phyloP scores from a whole-genome alignment of 2,797 vertebrate species.

The Spinibarbus caldwelli region DNA sequence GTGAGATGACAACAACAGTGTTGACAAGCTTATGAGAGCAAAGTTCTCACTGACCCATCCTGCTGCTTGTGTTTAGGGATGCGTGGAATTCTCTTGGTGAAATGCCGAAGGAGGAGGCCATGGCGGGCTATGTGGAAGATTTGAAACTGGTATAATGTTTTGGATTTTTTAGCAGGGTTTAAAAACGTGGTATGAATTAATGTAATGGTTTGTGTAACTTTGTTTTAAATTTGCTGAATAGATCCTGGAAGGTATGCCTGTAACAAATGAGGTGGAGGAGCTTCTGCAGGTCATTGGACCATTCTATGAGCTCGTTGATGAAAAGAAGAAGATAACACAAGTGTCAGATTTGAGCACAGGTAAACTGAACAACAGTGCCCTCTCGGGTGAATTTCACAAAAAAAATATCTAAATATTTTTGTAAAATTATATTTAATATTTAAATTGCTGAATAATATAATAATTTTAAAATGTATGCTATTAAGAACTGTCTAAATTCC shows the following conservation, averaged over 20 bases:
- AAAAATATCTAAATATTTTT: no score
- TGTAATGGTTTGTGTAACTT: not conserved
- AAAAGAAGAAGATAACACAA: constrained; percentile 83
- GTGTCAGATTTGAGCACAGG: constrained; percentile 81
- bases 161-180: not conserved
- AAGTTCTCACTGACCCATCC: not conserved
- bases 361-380: constrained; percentile 38
- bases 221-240: constrained; percentile 62
- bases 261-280: constrained; percentile 96
- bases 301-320: constrained; percentile 97
- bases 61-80: constrained; percentile 80
- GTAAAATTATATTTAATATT: no score
- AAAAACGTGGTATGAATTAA: not conserved
- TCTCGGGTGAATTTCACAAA: not conserved
- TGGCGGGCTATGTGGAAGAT: constrained; percentile 96
- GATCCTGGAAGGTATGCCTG: constrained; percentile 98
- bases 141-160: constrained; percentile 89
- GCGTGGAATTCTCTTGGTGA: constrained; percentile 92
- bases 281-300: constrained; percentile 91
- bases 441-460: no score
- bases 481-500: no score
- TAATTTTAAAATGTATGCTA: no score
- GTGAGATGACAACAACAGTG: constrained; percentile 9
- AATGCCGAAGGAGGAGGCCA: constrained; percentile 94
- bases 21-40: not conserved